phyloP scores from a whole-genome alignment of 2,888 invertebrate species.

The Trileptium ribeirensis region DNA sequence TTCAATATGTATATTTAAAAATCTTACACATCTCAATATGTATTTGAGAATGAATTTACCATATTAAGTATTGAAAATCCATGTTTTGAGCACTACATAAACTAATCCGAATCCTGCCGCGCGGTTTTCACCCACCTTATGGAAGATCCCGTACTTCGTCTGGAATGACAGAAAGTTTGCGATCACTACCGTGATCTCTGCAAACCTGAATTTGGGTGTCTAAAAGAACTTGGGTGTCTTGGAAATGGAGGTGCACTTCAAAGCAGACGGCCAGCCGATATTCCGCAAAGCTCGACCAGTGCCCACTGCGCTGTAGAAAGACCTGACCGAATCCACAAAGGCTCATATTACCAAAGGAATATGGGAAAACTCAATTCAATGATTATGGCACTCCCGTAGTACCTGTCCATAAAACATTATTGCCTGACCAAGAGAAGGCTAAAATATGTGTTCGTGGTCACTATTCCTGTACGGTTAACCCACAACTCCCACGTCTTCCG shows the following conservation, averaged over 20 bases:
- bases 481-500: background rate
- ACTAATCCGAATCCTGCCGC: too few species aligned
- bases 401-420: background rate
- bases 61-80: too few species aligned
- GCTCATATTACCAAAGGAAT: background rate
- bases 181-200: background rate
- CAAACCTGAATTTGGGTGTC: conserved; percentile 2
- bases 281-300: conserved; percentile 3
- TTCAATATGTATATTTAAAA: too few species aligned
- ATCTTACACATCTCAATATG: too few species aligned
- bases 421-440: conserved; percentile 1
- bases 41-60: too few species aligned
- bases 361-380: background rate
- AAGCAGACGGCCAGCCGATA: background rate
- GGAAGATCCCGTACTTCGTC: too few species aligned
- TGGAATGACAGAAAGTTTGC: background rate
- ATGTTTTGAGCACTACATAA: too few species aligned
- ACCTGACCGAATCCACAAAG: background rate
- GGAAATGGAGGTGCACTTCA: background rate
- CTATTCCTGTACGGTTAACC: background rate
- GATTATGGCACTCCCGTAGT: conserved; percentile 4
- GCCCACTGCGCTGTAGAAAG: background rate
- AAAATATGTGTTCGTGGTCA: conserved; percentile 5
- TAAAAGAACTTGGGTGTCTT: too few species aligned
- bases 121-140: too few species aligned